phyloP scores from a whole-genome alignment of 2,888 invertebrate genomes.

The Leucania comma region DNA sequence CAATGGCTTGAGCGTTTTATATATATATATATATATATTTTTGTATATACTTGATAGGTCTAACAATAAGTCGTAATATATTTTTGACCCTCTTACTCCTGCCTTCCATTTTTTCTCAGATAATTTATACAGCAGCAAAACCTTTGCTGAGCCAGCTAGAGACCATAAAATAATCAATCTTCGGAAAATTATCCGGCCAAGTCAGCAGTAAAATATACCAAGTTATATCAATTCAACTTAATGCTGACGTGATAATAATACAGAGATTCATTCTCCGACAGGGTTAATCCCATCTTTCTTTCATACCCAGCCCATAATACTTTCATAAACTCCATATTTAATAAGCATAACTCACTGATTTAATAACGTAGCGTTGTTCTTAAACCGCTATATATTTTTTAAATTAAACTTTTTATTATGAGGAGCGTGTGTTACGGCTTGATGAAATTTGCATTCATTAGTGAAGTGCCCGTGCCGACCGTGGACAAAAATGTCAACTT shows the following conservation, averaged over 20 bases:
- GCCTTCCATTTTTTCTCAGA: too few relatives aligned
- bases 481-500: conserved; percentile 69
- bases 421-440: conserved; percentile 78
- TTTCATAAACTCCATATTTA: conserved; percentile 51
- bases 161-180: neutral
- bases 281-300: conserved; percentile 38
- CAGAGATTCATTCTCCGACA: conserved; percentile 13
- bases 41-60: too few relatives aligned
- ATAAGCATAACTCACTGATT: conserved; percentile 67
- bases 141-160: too few relatives aligned
- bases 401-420: conserved; percentile 80
- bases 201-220: conserved; percentile 7
- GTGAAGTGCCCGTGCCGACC: conserved; percentile 72
- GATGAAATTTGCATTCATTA: conserved; percentile 89
- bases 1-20: too few relatives aligned
- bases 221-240: conserved; percentile 5
- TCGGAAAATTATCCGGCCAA: neutral
- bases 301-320: conserved; percentile 35
- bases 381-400: conserved; percentile 65
- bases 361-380: conserved; percentile 67
- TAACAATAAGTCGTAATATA: too few relatives aligned
- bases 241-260: conserved; percentile 26
- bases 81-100: too few relatives aligned
- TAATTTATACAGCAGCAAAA: too few relatives aligned
- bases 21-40: too few relatives aligned